Conservation (phyloP, 2,113 vertebrate species). For the Ophthalmolycus amberensis region DNA sequence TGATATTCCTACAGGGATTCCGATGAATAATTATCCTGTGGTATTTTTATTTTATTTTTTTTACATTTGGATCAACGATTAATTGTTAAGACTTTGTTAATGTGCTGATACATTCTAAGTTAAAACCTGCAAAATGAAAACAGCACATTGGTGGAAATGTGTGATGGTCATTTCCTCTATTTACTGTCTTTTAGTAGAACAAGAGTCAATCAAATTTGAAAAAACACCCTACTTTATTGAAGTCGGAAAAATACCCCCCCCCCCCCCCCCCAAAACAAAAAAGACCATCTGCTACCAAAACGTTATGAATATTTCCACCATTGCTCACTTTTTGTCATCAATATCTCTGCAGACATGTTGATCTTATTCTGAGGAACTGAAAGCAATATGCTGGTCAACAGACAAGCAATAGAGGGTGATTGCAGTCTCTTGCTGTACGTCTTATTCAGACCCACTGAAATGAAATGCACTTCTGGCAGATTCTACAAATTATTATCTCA, state of each 20-base stretch:
- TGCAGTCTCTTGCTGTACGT: not conserved
- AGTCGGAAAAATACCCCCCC: too few relatives aligned
- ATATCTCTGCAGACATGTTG: not conserved
- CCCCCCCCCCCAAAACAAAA: not conserved
- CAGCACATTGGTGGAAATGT: not conserved
- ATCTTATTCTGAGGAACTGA: not conserved
- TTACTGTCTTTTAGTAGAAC: not conserved
- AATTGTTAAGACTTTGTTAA: not conserved
- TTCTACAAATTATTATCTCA: slow-evolving; percentile 24
- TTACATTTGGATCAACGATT: not conserved
- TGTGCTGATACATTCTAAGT: not conserved
- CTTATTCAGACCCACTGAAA: not conserved
- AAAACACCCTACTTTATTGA: too few relatives aligned
- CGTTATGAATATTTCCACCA: not conserved
- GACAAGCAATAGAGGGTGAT: not conserved
- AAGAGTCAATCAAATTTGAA: not conserved
- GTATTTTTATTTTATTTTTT: not conserved
- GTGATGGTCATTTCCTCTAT: not conserved
- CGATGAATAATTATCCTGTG: not conserved
- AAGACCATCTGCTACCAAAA: not conserved
- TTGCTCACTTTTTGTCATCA: not conserved
- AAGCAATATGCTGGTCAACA: not conserved
- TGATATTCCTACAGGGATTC: not conserved
- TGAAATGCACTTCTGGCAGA: not conserved
- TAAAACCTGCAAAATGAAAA: not conserved